phyloP scores from a whole-genome alignment of 2,888 invertebrate species.

The Metopia argyrocephala region DNA sequence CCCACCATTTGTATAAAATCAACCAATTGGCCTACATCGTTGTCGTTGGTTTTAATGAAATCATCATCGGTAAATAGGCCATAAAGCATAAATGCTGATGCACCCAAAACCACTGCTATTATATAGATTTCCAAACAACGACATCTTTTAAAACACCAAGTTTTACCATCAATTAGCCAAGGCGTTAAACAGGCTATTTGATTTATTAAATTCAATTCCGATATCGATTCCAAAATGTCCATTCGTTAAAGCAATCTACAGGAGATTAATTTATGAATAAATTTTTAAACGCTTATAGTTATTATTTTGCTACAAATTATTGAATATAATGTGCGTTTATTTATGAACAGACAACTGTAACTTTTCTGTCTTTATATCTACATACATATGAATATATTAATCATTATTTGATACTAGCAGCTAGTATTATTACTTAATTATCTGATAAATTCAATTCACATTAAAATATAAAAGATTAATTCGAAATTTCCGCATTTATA shows the following conservation, averaged over 20 bases:
- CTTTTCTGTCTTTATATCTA: too few relatives aligned
- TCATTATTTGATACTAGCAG: neutral
- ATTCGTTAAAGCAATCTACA: slow-evolving; percentile 51
- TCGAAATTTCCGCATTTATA: too few relatives aligned
- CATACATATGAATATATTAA: neutral
- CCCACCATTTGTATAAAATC: slow-evolving; percentile 74
- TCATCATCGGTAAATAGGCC: slow-evolving; percentile 66
- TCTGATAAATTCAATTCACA: neutral
- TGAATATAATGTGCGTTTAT: neutral
- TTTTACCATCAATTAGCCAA: slow-evolving; percentile 65
- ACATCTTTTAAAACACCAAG: slow-evolving; percentile 63
- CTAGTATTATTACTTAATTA: neutral
- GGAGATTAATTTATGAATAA: neutral
- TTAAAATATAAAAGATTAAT: too few relatives aligned
- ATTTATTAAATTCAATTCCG: slow-evolving; percentile 65
- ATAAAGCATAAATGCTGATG: slow-evolving; percentile 65
- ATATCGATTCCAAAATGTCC: slow-evolving; percentile 70
- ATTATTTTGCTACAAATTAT: neutral
- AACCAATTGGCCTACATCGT: slow-evolving; percentile 70
- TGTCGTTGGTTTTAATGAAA: slow-evolving; percentile 47
- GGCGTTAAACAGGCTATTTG: slow-evolving; percentile 70
- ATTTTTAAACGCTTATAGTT: neutral
- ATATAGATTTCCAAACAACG: slow-evolving; percentile 69
- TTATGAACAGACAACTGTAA: neutral
- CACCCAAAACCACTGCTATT: slow-evolving; percentile 59